Evolutionary conservation across 2,113 vertebrate species (phyloP), one percentile per base, ranked within the genome.

Genomic region (Platysteira castanea): DNA sequence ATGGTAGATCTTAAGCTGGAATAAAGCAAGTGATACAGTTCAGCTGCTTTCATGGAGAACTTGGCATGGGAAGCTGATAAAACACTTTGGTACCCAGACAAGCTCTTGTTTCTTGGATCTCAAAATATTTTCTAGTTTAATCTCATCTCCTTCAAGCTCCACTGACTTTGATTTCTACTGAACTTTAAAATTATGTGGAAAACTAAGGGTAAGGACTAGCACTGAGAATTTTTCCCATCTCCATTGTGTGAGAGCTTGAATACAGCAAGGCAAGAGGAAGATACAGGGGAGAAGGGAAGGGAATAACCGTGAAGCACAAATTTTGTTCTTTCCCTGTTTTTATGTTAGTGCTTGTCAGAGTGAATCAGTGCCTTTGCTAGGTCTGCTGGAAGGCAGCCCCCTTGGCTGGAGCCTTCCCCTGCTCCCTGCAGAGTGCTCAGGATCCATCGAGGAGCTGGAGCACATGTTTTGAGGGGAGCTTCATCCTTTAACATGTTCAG

Each of bases 371-470:
- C 89, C 80, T 90, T 77, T 92, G 93, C 77, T 50, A 94, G 90
- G 93, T 96, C 93, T 95, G 70, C 89, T 97, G 94, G 92, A 97
- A 93, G 78, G 87, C 89, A 94, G 46, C 47, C 30, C 68, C 70
- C 75, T 74, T 85, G 67, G 59, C 81, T 90, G 80, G 68, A 76
- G 82, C 56, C 46, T 77, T 54, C 41, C 78, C 76, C 39, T 41
- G 89, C 92, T 93, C 93, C 95, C 89, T 63, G 81, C 65, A 87
- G 76, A 93, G 84, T 4, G 37, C 15, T 5, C 53, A 81, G 92
- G 52, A 37, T 95, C 87, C 94, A 95, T 96, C 95, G 96, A 89
- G 68, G 79, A 86, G 56, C 68, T 50, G 57, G 74, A 93, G 81
- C 77, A 80, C 76, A 37, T 64, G 61, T 90, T 95, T 88, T 18